Conservation (phyloP, 2,113 vertebrate species). For the Formicarius rufipectus region DNA sequence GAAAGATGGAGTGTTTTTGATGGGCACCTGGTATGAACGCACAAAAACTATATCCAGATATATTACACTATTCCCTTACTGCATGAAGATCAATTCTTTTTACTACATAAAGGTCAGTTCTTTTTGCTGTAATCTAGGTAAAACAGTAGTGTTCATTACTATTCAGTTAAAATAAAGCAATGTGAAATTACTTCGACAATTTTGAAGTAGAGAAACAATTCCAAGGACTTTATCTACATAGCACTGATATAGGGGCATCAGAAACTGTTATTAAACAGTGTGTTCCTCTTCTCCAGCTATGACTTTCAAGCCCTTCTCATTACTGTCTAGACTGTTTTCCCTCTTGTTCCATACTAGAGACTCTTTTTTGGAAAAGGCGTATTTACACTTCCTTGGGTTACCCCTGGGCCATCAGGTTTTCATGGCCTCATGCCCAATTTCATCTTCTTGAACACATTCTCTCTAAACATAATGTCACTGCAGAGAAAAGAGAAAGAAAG, state of each 20-base stretch:
- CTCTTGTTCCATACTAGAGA: not conserved
- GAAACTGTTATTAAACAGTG: not conserved
- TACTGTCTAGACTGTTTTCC: not conserved
- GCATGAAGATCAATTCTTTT: not conserved
- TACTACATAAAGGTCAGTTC: not conserved
- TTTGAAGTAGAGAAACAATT: not conserved
- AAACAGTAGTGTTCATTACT: not conserved
- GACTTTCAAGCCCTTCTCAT: not conserved
- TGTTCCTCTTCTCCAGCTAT: not conserved
- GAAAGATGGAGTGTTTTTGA: not conserved
- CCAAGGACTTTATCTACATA: not conserved
- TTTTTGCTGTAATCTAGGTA: not conserved
- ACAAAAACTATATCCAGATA: not conserved
- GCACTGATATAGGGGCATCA: not conserved
- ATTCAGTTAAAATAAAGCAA: not conserved
- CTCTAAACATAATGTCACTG: not conserved
- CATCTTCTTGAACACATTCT: not conserved
- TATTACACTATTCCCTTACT: not conserved
- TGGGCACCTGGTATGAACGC: not conserved
- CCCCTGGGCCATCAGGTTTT: not conserved
- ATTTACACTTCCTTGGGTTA: not conserved
- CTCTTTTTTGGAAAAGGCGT: not conserved
- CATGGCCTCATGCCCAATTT: not conserved
- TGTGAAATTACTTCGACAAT: not conserved
- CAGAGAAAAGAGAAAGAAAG: not conserved